phyloP scores from a whole-genome alignment of 2,797 vertebrate species.

The Bradypodion pumilum region DNA sequence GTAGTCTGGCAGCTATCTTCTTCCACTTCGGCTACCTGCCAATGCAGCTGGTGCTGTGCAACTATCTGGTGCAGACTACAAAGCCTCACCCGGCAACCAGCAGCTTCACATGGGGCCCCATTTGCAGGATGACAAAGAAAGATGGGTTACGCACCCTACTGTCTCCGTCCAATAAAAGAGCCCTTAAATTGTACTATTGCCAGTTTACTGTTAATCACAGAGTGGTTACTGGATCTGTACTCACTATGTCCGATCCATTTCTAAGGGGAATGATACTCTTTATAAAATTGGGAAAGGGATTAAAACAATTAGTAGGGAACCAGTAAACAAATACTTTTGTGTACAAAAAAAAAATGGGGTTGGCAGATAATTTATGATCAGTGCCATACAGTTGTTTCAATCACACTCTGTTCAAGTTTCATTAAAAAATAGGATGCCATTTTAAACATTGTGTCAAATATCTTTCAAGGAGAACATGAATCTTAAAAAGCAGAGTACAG shows the following conservation, averaged over 20 bases:
- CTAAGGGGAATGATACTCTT: constrained; percentile 53
- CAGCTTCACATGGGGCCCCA: constrained; percentile 80
- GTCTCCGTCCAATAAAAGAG: constrained; percentile 76
- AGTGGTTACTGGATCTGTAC: constrained; percentile 80
- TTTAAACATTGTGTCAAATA: not conserved
- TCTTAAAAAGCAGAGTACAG: not conserved
- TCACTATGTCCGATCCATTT: constrained; percentile 74
- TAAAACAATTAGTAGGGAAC: constrained; percentile 23
- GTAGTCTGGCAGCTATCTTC: constrained; percentile 84
- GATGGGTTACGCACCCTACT: constrained; percentile 81
- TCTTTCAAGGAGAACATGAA: not conserved
- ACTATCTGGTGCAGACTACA: constrained; percentile 85
- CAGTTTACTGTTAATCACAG: constrained; percentile 83
- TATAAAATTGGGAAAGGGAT: constrained; percentile 35
- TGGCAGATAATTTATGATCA: constrained; percentile 43
- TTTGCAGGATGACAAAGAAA: constrained; percentile 86
- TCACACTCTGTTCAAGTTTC: constrained; percentile 33
- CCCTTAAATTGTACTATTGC: constrained; percentile 79
- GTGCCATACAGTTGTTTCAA: constrained; percentile 47
- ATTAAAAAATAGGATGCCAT: not conserved
- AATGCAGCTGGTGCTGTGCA: constrained; percentile 94
- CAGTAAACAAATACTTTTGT: constrained; percentile 27
- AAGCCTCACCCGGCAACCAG: constrained; percentile 85
- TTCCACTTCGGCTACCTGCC: constrained; percentile 90
- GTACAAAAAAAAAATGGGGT: constrained; percentile 16